Evolutionary conservation across 2,888 invertebrate species (phyloP).

Genomic region (Cantharis lateralis): DNA sequence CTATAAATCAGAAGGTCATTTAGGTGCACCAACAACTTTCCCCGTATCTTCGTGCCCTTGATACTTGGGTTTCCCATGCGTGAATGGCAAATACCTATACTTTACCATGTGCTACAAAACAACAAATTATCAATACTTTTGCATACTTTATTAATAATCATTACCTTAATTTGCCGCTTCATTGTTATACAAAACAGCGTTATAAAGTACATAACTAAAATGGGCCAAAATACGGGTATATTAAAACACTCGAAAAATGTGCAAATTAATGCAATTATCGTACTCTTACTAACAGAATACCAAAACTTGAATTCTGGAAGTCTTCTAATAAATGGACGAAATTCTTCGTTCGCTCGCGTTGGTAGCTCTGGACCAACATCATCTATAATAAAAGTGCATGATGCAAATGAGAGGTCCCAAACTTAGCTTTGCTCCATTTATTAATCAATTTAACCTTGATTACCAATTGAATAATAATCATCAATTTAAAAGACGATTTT

Average conservation of each 20-base stretch:
- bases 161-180: slow-evolving; percentile 99
- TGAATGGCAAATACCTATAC: slow-evolving; percentile 98
- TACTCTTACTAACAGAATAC: slow-evolving; percentile 95
- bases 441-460: slow-evolving; percentile 4
- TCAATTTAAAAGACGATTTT: not conserved
- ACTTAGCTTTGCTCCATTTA: not conserved
- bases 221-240: slow-evolving; percentile 99
- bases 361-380: slow-evolving; percentile 91
- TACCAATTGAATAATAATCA: not conserved
- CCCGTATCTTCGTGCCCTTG: slow-evolving; percentile 65
- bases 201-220: slow-evolving; percentile 99
- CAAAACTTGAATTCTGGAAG: slow-evolving; percentile 99
- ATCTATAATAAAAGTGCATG: slow-evolving; percentile 60
- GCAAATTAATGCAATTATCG: slow-evolving; percentile 84
- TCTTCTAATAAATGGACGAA: slow-evolving; percentile 94
- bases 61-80: slow-evolving; percentile 96
- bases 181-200: slow-evolving; percentile 98
- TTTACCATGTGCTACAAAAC: slow-evolving; percentile 96
- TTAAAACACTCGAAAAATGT: slow-evolving; percentile 98
- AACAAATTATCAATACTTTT: not conserved
- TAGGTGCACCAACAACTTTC: slow-evolving; percentile 48
- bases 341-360: slow-evolving; percentile 94
- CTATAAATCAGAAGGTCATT: slow-evolving; percentile 50
- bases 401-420: not conserved
- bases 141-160: slow-evolving; percentile 32